These are phyloP conservation scores for Oceanodroma tethys DNA, from an alignment of 2,113 vertebrate species.

Conservation along the genomic window DNA sequence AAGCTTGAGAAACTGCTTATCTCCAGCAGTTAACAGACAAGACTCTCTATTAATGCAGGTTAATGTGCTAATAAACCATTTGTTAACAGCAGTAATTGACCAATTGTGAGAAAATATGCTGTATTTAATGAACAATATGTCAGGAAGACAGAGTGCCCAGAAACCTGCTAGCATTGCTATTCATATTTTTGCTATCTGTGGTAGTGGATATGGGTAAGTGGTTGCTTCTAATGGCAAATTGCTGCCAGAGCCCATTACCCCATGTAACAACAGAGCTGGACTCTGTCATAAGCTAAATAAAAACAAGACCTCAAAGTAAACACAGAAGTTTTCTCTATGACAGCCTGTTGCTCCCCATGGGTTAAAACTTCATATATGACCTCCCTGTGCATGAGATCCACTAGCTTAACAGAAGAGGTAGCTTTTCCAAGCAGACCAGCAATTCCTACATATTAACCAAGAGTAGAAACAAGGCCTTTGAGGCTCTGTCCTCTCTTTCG, in stretches of 20 bases:
- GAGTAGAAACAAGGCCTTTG: not conserved
- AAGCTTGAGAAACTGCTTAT: slow-evolving; percentile 58
- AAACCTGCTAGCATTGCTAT: not conserved
- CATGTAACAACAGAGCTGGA: not conserved
- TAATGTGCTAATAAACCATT: slow-evolving; percentile 67
- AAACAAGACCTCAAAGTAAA: not conserved
- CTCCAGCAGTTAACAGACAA: slow-evolving; percentile 48
- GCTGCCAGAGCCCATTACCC: not conserved
- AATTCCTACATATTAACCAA: not conserved
- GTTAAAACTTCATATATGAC: not conserved
- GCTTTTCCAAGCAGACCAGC: not conserved
- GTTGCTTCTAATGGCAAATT: not conserved
- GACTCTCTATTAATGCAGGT: slow-evolving; percentile 51
- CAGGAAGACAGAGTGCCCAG: not conserved
- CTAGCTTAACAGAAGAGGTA: not conserved
- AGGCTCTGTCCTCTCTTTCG: not conserved
- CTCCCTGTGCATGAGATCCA: not conserved
- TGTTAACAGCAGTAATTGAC: slow-evolving; percentile 56
- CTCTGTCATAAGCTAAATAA: not conserved
- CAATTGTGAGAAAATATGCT: slow-evolving; percentile 52
- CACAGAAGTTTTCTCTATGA: not conserved
- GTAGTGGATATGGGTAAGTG: not conserved
- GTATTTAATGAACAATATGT: slow-evolving; percentile 34
- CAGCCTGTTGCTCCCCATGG: not conserved
- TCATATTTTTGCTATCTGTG: not conserved